Evolutionary conservation across 2,113 vertebrate genomes (phyloP), one percentile per base, ranked within the genome.

Genomic region (Carassius auratus): DNA sequence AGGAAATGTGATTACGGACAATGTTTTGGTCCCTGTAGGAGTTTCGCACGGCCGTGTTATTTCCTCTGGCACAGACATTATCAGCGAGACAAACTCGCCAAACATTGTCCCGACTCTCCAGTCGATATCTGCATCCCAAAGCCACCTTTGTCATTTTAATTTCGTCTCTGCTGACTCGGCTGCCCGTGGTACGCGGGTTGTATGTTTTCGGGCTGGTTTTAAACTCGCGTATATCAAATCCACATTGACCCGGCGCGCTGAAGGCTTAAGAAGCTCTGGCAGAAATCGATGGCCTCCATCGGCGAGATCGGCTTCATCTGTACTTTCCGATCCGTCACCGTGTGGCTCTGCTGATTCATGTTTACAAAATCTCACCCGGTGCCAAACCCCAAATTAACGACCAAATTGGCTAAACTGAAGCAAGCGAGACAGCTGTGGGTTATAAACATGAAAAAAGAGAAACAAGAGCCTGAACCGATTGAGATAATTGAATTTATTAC

Each of bases 211-310:
- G 50, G 50, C 78, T 88, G n/a, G 55, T 69, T 92, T 90, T 87
- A 87, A 88, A 78, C 79, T 90, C 84, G 88, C 87, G 86, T 89
- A 92, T 92, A 92, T 94, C 91, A 89, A 92, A 92, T 91, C 89
- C 83, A 76, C 89, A 91, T 91, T 91, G 91, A 93, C 89, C 91
- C 68, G 61, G 50, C 75, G 76, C 85, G 84, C 87, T 87, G 84
- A 85, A 88, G 88, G 86, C 90, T 88, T 26, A 90, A 89, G 86
- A 87, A 21, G 74, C 36, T 10, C 48, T 21, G 82, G 66, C 86
- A 91, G 86, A 86, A 89, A 93, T 92, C 91, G 83, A 93, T 92
- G 81, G 33, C 52, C 8, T 76, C 26, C 68, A 84, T 48, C 78
- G 73, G 64, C 75, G 75, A 85, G 69, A 91, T 88, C 69, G 21